phyloP scores from a whole-genome alignment of 2,113 vertebrate genomes.

The Anser cygnoides region DNA sequence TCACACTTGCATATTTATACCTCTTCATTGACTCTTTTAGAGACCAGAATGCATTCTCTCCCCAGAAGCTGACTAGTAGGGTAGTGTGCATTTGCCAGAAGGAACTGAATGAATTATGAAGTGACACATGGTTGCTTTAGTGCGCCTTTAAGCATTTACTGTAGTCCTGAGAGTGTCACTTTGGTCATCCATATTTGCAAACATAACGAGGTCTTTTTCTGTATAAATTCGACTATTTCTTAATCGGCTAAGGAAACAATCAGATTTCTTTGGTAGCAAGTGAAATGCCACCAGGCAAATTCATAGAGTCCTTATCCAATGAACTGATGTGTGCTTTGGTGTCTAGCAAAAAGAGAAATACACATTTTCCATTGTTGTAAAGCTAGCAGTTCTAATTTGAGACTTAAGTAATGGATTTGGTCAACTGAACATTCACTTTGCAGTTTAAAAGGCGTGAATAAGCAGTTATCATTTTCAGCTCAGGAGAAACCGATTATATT shows the following conservation, averaged over 20 bases:
- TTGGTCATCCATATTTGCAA: background rate
- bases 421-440: background rate
- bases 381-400: background rate
- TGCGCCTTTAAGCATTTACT: background rate
- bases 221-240: background rate
- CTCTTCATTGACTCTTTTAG: background rate
- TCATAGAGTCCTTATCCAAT: fast-evolving
- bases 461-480: background rate
- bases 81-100: background rate
- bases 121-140: background rate
- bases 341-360: background rate
- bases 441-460: background rate
- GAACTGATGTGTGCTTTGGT: background rate
- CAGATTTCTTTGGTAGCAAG: background rate
- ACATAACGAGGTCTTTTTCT: background rate
- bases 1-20: background rate
- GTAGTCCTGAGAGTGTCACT: background rate
- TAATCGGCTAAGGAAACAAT: background rate
- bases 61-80: background rate
- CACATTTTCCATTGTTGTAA: background rate
- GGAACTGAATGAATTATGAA: background rate
- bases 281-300: background rate
- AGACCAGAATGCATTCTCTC: background rate
- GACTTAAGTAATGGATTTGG: background rate
- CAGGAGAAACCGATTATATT: background rate